These are phyloP conservation scores for Montipora efflorescens DNA, from an alignment of 64 coral and sea anemone species.

Conservation along the genomic window DNA sequence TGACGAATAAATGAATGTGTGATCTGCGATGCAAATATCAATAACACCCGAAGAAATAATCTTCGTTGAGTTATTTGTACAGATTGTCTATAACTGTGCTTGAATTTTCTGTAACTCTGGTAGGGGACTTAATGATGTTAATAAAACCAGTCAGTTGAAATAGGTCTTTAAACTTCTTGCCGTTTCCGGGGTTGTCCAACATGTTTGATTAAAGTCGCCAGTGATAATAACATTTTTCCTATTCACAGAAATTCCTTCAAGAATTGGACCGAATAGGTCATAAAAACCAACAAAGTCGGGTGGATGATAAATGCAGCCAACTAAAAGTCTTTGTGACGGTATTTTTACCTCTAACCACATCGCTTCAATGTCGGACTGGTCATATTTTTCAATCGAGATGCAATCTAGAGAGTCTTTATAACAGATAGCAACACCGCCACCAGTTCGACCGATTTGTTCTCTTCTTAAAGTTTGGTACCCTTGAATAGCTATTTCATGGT, in stretches of 20 bases:
- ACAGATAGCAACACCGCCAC: slow-evolving; percentile 25
- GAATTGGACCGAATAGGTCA: slow-evolving; percentile 21
- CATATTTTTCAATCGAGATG: slow-evolving; percentile 28
- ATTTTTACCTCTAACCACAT: slow-evolving; percentile 3
- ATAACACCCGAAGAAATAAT: background rate
- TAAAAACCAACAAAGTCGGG: slow-evolving; percentile 16
- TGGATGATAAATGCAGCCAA: slow-evolving; percentile 23
- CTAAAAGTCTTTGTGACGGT: slow-evolving; percentile 34
- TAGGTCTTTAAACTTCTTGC: background rate
- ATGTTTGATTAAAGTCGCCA: slow-evolving; percentile 36
- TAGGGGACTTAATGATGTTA: background rate
- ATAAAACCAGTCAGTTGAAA: background rate
- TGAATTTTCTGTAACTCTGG: background rate
- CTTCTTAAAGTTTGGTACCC: slow-evolving; percentile 19
- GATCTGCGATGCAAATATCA: slow-evolving; percentile 18
- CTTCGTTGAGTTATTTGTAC: slow-evolving; percentile 17
- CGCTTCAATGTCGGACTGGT: slow-evolving; percentile 2
- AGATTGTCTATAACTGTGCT: background rate
- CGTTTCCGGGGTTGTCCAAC: background rate
- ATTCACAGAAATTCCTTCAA: slow-evolving; percentile 13
- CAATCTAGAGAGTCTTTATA: slow-evolving; percentile 32
- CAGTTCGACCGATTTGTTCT: background rate
- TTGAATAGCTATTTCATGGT: slow-evolving; percentile 17
- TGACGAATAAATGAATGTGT: slow-evolving; percentile 31
- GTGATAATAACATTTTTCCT: slow-evolving; percentile 47